Percentiles rank a stretch among this genome's conserved stretches.
These are phyloP conservation scores for Paguma larvata DNA, from an alignment of 2,797 vertebrate genomes.

Conservation along the genomic window DNA sequence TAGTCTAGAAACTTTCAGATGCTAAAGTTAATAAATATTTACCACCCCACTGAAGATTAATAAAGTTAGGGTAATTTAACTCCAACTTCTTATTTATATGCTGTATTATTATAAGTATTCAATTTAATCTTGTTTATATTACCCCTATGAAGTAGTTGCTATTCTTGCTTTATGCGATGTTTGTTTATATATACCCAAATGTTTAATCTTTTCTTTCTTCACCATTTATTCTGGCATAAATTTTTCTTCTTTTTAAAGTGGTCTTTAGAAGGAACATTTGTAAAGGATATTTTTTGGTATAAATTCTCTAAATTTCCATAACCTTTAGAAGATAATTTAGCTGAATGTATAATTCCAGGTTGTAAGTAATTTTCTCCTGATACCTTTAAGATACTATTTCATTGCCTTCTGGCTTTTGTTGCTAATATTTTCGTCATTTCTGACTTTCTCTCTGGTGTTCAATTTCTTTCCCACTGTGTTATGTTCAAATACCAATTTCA, in stretches of 20 bases:
- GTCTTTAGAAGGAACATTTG: neutral
- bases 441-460: neutral
- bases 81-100: neutral
- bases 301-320: neutral
- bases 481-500: neutral
- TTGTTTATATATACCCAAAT: slow-evolving; percentile 11
- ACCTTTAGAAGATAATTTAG: slow-evolving; percentile 6
- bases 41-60: neutral
- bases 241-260: neutral
- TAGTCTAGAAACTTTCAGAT: neutral
- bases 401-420: neutral
- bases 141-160: neutral
- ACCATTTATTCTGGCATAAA: neutral
- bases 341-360: neutral
- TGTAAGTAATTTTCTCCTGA: neutral
- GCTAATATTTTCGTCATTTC: neutral
- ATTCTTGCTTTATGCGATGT: neutral
- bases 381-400: neutral
- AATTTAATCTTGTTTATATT: neutral
- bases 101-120: neutral
- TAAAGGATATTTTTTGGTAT: neutral
- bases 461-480: neutral
- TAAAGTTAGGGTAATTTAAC: neutral
- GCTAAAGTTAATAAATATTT: neutral
- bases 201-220: slow-evolving; percentile 2